Evolutionary conservation across 2,888 invertebrate genomes (phyloP), one percentile per base, ranked within the genome.

Genomic region (Amphimallon solstitiale): DNA sequence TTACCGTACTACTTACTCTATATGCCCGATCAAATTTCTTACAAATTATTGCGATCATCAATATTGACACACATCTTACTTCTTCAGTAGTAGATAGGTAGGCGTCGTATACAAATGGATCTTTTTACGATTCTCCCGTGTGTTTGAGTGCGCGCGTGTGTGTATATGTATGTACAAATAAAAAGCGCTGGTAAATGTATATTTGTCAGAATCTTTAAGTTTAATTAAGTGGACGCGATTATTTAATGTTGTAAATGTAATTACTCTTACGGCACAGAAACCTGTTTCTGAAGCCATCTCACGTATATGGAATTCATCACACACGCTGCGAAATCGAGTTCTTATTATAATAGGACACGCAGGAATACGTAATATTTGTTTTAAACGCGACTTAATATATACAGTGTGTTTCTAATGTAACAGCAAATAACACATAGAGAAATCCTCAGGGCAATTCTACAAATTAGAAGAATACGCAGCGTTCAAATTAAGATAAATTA

Each of bases 221-320:
- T 46, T 46, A 46, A 46, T 46, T 46, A 21, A 46, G 46, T 46
- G 46, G 46, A 46, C 7, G 17, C 21, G 46, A 46, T 46, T 46
- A 46, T 46, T 46, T 46, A 46, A 46, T 46, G 46, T 46, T 46
- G 46, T 46, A 46, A 46, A 21, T 21, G 21, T 19, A 46, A 46
- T 46, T 46, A 46, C 21, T 46, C 46, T 46, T 17, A 6, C 17
- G 9, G 46, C 46, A 46, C 21, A 1, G 46, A 21, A 46, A 46
- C 46, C 46, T 19, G 46, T 46, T 46, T 19, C 46, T n/a, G 46
- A 21, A 46, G 46, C 21, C 1, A 46, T 46, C 46, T 46, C 46
- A 46, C 46, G 46, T 46, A 46, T 46, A 46, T 46, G 46, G 46
- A 46, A 46, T 46, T 46, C 46, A 46, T 46, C 46, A 46, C 19